Base-by-base conservation (phyloP, 2,797 vertebrate genomes). In the Anableps anableps region DNA sequence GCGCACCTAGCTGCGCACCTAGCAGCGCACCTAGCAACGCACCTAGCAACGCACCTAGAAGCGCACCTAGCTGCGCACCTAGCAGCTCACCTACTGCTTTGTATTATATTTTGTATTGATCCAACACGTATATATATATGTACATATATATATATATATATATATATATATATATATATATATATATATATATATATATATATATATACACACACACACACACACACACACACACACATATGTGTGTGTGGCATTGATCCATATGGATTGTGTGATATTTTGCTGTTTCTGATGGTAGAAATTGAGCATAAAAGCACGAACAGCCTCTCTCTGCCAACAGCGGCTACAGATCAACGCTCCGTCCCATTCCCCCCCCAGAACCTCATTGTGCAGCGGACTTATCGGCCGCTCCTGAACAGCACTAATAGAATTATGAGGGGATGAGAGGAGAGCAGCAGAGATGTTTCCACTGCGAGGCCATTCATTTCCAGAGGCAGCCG, bases 391-490 rank as follows among this genome's bases (percentile, higher is more conserved):
- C 77, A 19, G 34, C 51, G 0, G 78, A 88, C 91, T 92, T 93
- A 94, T 93, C 92, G 71, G 60, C 77, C 16, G 1, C 51, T 85
- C 77, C 86, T 91, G 88, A 93, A 92, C 83, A 81, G 55, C 55
- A 36, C 90, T 93, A 93, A 93, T 93, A 91, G 92, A 94, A 94
- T 95, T 93, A 93, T 90, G 87, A 89, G 75, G 60, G 66, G 77
- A 79, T 84, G 80, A 91, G 88, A 90, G 81, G 79, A 70, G 74
- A 43, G 21, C 80, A 87, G 89, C 78, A 4, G 72, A 43, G 36
- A 86, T 86, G 87, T 91, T 90, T 86, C 91, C 85, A 88, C 82
- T 31, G 82, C 88, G 85, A 89, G 82, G 4, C 5, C 86, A 86
- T 88, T 92, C 73, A 21, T 78, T 89, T 87, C 82, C 78, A 83